Percentiles rank a stretch among this genome's conserved stretches.
These are phyloP conservation scores for Rhynchopsitta pachyrhyncha DNA, from an alignment of 2,113 vertebrate species.

Conservation along the genomic window DNA sequence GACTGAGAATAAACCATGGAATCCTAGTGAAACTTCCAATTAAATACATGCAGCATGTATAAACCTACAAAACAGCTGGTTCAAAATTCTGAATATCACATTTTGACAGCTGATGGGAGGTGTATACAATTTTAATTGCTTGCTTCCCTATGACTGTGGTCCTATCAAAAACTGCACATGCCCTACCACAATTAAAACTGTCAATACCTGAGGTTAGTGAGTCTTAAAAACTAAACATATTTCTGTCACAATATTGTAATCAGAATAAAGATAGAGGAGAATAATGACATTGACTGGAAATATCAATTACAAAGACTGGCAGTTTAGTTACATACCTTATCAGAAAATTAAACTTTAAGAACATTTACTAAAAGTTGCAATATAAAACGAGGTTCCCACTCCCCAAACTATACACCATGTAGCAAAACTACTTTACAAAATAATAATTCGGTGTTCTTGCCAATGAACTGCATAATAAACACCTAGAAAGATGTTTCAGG, in stretches of 20 bases:
- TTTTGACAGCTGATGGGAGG: background rate
- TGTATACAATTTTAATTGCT: background rate
- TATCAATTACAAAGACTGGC: background rate
- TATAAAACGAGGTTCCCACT: background rate
- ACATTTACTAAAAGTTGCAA: background rate
- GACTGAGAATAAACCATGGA: background rate
- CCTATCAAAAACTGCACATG: background rate
- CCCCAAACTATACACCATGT: background rate
- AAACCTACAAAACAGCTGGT: background rate
- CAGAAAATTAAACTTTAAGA: conserved; percentile 15
- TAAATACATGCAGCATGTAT: background rate
- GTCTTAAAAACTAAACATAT: background rate
- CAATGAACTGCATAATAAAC: background rate
- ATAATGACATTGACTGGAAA: background rate
- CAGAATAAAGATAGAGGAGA: background rate
- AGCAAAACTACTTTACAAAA: conserved; percentile 19
- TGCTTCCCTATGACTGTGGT: conserved; percentile 20
- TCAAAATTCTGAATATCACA: background rate
- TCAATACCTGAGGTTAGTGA: conserved; percentile 14
- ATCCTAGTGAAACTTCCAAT: background rate
- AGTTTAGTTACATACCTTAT: background rate
- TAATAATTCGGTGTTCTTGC: background rate
- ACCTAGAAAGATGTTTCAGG: background rate
- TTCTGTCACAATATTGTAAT: background rate
- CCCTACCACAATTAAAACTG: background rate